phyloP scores from a whole-genome alignment of 2,797 vertebrate species.

The Hybognathus amarus region DNA sequence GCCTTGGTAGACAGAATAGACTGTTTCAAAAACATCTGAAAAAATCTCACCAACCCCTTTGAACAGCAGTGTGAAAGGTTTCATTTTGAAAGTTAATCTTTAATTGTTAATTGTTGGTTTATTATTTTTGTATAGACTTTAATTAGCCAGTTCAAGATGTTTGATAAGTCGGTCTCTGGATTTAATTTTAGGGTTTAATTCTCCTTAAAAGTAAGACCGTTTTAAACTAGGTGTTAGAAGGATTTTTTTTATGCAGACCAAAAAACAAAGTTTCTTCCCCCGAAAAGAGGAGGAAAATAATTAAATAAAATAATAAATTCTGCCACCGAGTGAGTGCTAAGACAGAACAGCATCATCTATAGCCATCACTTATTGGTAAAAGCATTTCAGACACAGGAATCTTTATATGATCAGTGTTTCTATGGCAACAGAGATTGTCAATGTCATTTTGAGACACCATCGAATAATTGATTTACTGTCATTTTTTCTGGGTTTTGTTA shows the following conservation, averaged over 20 bases:
- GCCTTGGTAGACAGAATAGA: neutral
- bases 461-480: constrained; percentile 75
- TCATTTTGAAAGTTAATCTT: neutral
- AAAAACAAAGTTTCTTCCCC: neutral
- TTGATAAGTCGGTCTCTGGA: too few species aligned
- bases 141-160: neutral
- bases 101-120: too few species aligned
- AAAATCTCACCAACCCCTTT: neutral
- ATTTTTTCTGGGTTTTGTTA: constrained; percentile 30
- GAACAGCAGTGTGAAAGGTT: neutral
- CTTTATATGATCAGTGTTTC: constrained; percentile 70
- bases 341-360: constrained; percentile 18
- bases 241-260: neutral
- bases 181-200: neutral
- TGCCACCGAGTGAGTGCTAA: neutral
- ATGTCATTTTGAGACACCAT: constrained; percentile 72
- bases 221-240: neutral
- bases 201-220: neutral
- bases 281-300: too few species aligned
- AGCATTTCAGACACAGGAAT: constrained; percentile 64
- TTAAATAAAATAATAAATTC: too few species aligned
- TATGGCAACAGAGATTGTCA: constrained; percentile 71
- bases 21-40: too few species aligned
- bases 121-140: neutral
- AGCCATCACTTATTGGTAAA: constrained; percentile 66